These are phyloP conservation scores for Phalloptychus januarius DNA, from an alignment of 2,797 vertebrate species.

Conservation along the genomic window DNA sequence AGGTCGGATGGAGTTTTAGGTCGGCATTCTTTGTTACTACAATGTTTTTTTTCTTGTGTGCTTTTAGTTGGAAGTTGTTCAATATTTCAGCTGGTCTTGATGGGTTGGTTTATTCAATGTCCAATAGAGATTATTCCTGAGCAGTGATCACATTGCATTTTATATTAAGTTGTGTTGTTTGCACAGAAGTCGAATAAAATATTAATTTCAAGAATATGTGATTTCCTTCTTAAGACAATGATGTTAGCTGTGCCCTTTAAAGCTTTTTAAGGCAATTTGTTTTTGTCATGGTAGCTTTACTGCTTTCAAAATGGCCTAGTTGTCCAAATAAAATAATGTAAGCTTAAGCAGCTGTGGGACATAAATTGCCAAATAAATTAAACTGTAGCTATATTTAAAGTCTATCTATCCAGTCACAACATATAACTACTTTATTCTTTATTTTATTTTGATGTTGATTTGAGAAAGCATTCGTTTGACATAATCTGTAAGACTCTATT, in stretches of 20 bases:
- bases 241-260: background rate
- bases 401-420: background rate
- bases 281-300: background rate
- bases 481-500: background rate
- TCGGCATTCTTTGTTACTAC: background rate
- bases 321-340: background rate
- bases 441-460: background rate
- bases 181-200: background rate
- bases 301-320: background rate
- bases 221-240: background rate
- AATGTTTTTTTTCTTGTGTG: background rate
- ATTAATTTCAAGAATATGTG: background rate
- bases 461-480: background rate
- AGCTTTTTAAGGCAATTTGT: background rate
- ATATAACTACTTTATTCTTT: background rate
- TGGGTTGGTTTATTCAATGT: background rate
- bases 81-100: background rate
- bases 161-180: background rate
- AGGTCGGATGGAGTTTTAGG: constrained; percentile 1
- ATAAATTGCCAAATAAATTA: background rate
- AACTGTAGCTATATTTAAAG: background rate
- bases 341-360: background rate
- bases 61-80: background rate
- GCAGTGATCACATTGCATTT: background rate
- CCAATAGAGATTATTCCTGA: background rate